phyloP scores from a whole-genome alignment of 2,888 invertebrate genomes.

The Nephrotoma flavescens region DNA sequence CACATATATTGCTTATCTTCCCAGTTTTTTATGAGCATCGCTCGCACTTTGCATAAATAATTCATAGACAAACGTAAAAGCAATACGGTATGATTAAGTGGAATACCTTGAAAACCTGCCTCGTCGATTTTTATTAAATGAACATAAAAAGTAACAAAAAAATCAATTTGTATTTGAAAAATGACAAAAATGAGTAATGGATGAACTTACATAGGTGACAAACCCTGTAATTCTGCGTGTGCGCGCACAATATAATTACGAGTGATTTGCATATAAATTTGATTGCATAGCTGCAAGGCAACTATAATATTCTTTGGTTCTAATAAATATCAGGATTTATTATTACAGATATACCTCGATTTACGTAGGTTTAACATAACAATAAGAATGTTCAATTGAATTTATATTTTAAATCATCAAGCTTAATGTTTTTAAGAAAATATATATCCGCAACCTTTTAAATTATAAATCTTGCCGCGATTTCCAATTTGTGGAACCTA shows the following conservation, averaged over 20 bases:
- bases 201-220: neutral
- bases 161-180: neutral
- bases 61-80: neutral
- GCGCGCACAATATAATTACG: neutral
- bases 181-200: neutral
- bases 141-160: neutral
- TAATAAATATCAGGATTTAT: neutral
- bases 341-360: neutral
- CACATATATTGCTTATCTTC: neutral
- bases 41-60: neutral
- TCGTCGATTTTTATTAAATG: neutral
- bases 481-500: no score
- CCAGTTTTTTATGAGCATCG: neutral
- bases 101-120: neutral
- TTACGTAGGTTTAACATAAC: no score
- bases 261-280: neutral
- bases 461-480: no score
- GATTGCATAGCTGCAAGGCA: neutral
- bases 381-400: no score
- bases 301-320: neutral
- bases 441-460: no score
- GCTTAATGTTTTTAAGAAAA: no score
- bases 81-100: neutral
- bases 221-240: neutral
- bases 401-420: no score